phyloP scores from a whole-genome alignment of 2,888 invertebrate genomes.

The Dendrolimus houi region DNA sequence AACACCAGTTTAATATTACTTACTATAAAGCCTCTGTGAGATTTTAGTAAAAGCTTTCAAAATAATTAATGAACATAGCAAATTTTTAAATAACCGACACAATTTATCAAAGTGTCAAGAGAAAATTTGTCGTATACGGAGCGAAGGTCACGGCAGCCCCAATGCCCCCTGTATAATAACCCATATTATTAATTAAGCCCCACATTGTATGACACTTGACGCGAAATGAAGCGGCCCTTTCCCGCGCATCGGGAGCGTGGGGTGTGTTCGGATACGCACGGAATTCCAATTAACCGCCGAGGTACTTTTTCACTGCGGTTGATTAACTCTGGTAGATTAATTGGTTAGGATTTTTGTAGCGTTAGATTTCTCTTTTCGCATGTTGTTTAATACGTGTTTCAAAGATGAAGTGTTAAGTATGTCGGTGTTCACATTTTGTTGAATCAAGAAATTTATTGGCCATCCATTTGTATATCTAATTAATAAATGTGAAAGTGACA shows the following conservation, averaged over 20 bases:
- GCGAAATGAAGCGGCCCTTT: neutral
- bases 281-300: neutral
- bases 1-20: neutral
- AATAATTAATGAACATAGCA: neutral
- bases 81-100: neutral
- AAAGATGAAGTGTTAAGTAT: no score
- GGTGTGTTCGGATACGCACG: neutral
- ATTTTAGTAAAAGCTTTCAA: neutral
- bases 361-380: no score
- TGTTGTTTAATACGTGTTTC: no score
- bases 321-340: neutral
- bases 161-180: neutral
- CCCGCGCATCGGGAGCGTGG: neutral
- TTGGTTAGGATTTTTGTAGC: neutral
- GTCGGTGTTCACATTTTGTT: no score
- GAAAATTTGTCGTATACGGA: neutral
- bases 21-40: neutral
- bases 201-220: neutral
- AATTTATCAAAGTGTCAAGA: neutral
- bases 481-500: no score
- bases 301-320: neutral
- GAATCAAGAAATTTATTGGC: no score
- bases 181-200: neutral
- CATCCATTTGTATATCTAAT: no score
- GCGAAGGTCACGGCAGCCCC: neutral